A percentile compares a stretch with the other conserved stretches of the same genome.
These are phyloP conservation scores for Pangasius macronema DNA, from an alignment of 2,797 vertebrate genomes.

Conservation along the genomic window DNA sequence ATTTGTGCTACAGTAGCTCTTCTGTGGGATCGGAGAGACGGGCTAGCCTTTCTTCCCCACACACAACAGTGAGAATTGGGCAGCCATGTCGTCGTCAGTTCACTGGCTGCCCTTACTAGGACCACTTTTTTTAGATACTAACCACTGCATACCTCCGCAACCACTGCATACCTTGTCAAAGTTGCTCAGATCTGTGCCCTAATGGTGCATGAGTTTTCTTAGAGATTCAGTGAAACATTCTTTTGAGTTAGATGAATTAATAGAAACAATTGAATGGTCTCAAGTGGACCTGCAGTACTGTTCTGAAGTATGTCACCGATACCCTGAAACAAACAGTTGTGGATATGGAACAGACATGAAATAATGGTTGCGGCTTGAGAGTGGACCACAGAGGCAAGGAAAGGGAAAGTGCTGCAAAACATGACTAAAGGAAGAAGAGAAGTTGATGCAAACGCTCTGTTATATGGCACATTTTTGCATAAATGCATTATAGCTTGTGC, in stretches of 20 bases:
- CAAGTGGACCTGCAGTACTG: neutral
- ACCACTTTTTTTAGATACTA: too few species aligned
- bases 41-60: too few species aligned
- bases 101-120: too few species aligned
- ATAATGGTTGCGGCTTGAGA: neutral
- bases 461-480: neutral
- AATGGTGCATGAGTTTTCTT: neutral
- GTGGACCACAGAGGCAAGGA: neutral
- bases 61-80: too few species aligned
- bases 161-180: too few species aligned
- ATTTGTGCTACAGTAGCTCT: too few species aligned
- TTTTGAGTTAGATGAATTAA: neutral
- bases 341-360: neutral
- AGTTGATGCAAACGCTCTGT: neutral
- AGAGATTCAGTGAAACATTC: neutral
- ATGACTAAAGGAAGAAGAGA: constrained; percentile 3
- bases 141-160: too few species aligned
- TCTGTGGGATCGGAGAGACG: too few species aligned
- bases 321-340: neutral
- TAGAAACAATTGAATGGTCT: neutral
- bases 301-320: neutral
- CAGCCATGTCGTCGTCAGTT: too few species aligned
- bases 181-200: neutral
- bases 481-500: constrained; percentile 25
- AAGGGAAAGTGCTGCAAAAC: neutral